These are phyloP conservation scores for Chloroclystis v-ata DNA, from an alignment of 2,888 invertebrate genomes.

Conservation along the genomic window DNA sequence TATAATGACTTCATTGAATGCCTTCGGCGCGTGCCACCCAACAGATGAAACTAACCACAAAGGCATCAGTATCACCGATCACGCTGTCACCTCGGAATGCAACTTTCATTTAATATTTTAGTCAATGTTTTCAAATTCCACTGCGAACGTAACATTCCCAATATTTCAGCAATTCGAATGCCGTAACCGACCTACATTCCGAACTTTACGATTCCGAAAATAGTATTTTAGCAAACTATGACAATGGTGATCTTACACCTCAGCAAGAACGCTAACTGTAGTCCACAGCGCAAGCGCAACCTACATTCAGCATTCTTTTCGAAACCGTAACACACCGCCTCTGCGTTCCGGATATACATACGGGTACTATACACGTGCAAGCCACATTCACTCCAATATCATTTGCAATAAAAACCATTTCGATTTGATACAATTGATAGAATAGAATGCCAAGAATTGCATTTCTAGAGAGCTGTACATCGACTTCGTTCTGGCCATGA, in stretches of 20 bases:
- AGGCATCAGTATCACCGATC: constrained; percentile 38
- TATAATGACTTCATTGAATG: constrained; percentile 72
- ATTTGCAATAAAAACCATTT: constrained; percentile 61
- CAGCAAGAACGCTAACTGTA: constrained; percentile 68
- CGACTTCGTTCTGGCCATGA: constrained; percentile 46
- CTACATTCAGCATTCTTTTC: constrained; percentile 78
- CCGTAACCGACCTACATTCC: constrained; percentile 30
- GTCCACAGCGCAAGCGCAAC: constrained; percentile 72
- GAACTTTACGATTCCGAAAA: constrained; percentile 44
- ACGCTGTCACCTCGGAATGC: constrained; percentile 37
- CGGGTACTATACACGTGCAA: constrained; percentile 38
- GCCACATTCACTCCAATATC: constrained; percentile 64
- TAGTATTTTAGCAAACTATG: constrained; percentile 44
- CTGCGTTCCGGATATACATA: constrained; percentile 69
- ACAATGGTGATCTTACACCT: constrained; percentile 63
- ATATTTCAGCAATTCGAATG: constrained; percentile 14
- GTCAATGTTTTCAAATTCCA: constrained; percentile 9
- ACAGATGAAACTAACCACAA: constrained; percentile 16
- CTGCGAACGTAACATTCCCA: constrained; percentile 1
- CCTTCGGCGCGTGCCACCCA: constrained; percentile 47
- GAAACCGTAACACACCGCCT: constrained; percentile 76
- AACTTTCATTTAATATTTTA: constrained; percentile 36
- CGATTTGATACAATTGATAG: constrained; percentile 46
- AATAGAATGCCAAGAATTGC: constrained; percentile 59
- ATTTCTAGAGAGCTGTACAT: constrained; percentile 70